Base-by-base conservation (phyloP, 2,113 vertebrate genomes). In the Camelus dromedarius region DNA sequence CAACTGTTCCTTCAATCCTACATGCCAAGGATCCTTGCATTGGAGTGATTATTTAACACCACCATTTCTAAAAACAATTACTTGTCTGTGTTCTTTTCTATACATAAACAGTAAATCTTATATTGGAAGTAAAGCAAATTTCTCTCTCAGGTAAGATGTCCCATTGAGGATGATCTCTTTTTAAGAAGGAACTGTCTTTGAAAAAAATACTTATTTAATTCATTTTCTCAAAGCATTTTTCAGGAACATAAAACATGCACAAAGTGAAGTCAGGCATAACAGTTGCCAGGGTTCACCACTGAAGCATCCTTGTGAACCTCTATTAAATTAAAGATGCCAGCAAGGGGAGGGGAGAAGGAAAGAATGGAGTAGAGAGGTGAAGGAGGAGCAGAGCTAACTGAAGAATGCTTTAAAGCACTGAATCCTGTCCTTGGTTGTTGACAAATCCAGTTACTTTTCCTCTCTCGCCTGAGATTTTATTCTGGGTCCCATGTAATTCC, bases 211-310 rank as follows among this genome's bases (percentile, higher is more conserved):
- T 50, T 42, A 91, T 50, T 75, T 24, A 60, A 70, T 64, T 11
- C 30, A 80, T 66, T 82, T 89, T 52, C 82, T 83, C 26, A 30
- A 82, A 38, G 35, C 38, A 92, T 26, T 77, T 90, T 96, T 90
- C 56, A 87, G 26, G 11, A 92, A 95, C 19, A 38, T 58, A 69
- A 96, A 88, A 79, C 42, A n/a, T 80, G 9, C 14, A 75, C 1
- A 6, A 79, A 5, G 38, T 5, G 7, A 30, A 89, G n/a, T n/a
- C 26, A 89, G 58, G 66, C 56, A 80, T 67, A 79, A 79, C 54
- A 35, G 76, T 24, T 79, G 50, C 76, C 32, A 79, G 76, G 19
- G 7, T 35, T 79, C 50, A 75, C 15, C 32, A 76, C 66, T 46
- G 38, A 91, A 82, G 84, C 19, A 56, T 60, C 50, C 79, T 42